Percentiles rank a stretch among this genome's conserved stretches.
phyloP scores from a whole-genome alignment of 2,797 vertebrate genomes.

The Choloepus didactylus region DNA sequence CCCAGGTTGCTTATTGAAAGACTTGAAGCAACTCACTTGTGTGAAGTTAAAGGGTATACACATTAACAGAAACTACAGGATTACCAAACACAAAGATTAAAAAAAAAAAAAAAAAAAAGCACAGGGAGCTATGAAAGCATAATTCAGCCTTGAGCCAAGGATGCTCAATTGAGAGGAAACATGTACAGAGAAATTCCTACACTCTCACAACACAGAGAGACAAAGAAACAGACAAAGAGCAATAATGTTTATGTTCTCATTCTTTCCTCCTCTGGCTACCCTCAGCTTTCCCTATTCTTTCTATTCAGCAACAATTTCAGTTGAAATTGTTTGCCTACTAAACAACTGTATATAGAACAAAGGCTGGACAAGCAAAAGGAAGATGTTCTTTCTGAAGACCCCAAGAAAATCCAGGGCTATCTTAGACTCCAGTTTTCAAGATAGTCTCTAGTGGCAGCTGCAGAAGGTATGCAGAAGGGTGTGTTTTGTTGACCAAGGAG shows the following conservation, averaged over 20 bases:
- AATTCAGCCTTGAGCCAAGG: not conserved
- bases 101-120: not conserved
- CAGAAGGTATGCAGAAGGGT: not conserved
- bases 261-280: too few relatives aligned
- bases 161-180: constrained; percentile 16
- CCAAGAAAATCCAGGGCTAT: not conserved
- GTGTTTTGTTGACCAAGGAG: not conserved
- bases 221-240: not conserved
- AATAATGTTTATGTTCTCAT: not conserved
- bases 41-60: not conserved
- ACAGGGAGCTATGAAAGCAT: not conserved
- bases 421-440: not conserved
- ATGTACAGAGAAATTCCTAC: not conserved
- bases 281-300: not conserved
- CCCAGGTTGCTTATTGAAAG: not conserved
- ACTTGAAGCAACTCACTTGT: not conserved
- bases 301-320: not conserved
- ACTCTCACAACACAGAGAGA: not conserved
- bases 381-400: not conserved
- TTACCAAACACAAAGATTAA: not conserved
- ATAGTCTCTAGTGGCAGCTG: not conserved
- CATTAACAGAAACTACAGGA: not conserved
- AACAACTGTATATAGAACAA: not conserved
- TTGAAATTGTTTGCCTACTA: not conserved
- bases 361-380: not conserved